Evolutionary conservation across 2,888 invertebrate species (phyloP).

Genomic region (Sinopyrophorus schimmeli): DNA sequence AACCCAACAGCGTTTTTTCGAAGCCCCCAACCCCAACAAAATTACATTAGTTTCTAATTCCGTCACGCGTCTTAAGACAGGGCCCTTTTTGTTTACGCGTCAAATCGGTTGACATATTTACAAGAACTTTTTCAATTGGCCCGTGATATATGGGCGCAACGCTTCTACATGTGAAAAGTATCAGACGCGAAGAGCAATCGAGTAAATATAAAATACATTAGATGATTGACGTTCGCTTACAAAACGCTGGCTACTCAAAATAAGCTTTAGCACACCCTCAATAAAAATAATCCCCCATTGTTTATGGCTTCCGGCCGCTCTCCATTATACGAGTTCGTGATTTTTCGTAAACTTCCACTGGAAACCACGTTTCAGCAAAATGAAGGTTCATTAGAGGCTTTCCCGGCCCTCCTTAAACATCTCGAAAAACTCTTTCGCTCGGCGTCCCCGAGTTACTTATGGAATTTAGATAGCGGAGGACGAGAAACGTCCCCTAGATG

Average conservation of each 20-base stretch:
- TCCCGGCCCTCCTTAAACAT: slow-evolving; percentile 45
- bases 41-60: no score
- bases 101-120: no score
- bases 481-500: slow-evolving; percentile 41
- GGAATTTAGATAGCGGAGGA: slow-evolving; percentile 41
- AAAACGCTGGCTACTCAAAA: slow-evolving; percentile 27
- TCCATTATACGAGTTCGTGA: slow-evolving; percentile 29
- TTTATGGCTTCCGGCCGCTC: slow-evolving; percentile 27
- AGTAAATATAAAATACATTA: no score
- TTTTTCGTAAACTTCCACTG: slow-evolving; percentile 24
- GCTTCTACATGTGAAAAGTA: no score
- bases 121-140: no score
- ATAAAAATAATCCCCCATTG: slow-evolving; percentile 29
- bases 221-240: slow-evolving; percentile 23
- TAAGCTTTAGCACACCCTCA: slow-evolving; percentile 24
- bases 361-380: slow-evolving; percentile 31
- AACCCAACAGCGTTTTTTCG: no score
- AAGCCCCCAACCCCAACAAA: no score
- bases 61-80: no score
- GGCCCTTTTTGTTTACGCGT: no score
- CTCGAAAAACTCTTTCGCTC: slow-evolving; percentile 42
- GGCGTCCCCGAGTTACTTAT: slow-evolving; percentile 42
- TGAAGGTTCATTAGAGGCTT: slow-evolving; percentile 20
- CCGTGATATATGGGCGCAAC: no score
- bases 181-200: no score